Conservation (phyloP, 2,113 vertebrate species). For the Catharus bicknelli region DNA sequence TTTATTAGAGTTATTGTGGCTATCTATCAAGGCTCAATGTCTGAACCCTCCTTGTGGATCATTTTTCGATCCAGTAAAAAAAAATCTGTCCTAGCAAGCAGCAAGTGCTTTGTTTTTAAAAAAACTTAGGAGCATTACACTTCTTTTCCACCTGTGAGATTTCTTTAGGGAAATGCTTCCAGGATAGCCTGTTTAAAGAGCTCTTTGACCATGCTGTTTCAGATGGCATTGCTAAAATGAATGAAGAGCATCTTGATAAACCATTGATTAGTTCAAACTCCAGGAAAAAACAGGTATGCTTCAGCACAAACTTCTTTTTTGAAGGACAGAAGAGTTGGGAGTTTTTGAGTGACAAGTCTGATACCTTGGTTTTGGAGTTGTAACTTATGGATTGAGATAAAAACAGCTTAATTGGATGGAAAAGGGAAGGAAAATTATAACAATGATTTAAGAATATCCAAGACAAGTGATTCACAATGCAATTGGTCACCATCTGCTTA, state of each 20-base stretch:
- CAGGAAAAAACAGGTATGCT: neutral
- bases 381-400: neutral
- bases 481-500: neutral
- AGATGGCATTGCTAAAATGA: neutral
- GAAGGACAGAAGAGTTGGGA: neutral
- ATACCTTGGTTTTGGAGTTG: neutral
- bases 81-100: neutral
- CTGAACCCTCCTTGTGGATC: slow-evolving; percentile 2
- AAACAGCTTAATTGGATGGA: neutral
- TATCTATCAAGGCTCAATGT: neutral
- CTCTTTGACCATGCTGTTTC: neutral
- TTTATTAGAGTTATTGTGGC: slow-evolving; percentile 37
- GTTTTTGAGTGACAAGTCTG: neutral
- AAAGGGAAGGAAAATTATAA: neutral
- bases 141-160: neutral
- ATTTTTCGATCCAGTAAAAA: slow-evolving; percentile 20
- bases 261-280: neutral
- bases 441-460: neutral
- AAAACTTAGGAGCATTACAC: neutral
- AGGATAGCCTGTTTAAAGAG: neutral
- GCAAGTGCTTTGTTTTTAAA: neutral
- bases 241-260: neutral
- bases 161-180: neutral
- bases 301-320: neutral
- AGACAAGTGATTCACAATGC: neutral